Conservation (phyloP, 2,113 vertebrate species). For the Camelus dromedarius region DNA sequence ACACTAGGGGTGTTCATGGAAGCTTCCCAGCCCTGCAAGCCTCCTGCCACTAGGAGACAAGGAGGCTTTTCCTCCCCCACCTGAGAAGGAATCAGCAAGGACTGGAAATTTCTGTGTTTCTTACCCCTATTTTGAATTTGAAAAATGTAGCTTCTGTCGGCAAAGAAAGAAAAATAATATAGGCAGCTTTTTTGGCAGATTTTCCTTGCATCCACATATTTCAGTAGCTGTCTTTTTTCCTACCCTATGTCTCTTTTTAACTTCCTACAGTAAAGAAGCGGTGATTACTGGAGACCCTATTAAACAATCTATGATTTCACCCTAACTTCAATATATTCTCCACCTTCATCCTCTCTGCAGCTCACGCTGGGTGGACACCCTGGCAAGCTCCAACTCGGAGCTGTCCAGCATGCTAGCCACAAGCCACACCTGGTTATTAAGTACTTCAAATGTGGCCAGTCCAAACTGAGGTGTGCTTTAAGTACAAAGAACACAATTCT, state of each 20-base stretch:
- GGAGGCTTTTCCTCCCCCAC: neutral
- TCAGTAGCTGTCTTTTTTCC: neutral
- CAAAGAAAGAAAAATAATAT: constrained; percentile 31
- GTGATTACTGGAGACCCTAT: neutral
- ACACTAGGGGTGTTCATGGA: neutral
- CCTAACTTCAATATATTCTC: neutral
- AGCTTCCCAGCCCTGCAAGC: neutral
- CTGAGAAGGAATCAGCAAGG: neutral
- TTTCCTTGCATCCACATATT: neutral
- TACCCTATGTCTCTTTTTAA: neutral
- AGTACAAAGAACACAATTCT: neutral
- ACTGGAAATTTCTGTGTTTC: neutral
- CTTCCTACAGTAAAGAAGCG: neutral
- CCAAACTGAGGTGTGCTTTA: neutral
- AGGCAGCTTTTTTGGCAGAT: neutral
- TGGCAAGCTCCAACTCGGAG: neutral
- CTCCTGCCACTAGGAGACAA: neutral
- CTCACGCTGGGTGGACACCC: neutral
- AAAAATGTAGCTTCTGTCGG: constrained; percentile 37
- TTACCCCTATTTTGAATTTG: neutral
- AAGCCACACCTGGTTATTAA: neutral
- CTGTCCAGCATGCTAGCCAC: neutral
- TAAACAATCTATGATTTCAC: neutral
- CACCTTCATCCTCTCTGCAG: neutral
- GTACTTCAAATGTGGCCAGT: neutral